Conservation (phyloP, 2,797 vertebrate genomes). For the Aphelocoma californica region DNA sequence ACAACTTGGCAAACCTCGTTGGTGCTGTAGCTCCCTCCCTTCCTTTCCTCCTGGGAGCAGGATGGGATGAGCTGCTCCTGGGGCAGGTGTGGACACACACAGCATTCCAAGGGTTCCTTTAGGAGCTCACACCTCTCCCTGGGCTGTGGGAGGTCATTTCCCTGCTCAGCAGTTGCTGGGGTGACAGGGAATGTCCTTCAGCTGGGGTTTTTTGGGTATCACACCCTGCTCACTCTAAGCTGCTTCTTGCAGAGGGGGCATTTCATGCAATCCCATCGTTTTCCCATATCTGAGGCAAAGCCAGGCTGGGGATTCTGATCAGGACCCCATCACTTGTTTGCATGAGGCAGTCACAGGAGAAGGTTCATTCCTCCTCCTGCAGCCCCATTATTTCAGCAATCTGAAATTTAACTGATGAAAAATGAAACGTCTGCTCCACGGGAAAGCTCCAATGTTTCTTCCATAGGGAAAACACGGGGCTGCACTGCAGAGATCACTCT, state of each 20-base stretch:
- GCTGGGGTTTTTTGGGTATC: not conserved
- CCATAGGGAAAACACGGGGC: not conserved
- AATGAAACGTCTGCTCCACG: not conserved
- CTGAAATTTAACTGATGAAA: not conserved
- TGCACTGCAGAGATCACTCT: not conserved
- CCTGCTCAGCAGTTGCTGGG: not conserved
- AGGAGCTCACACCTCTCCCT: not conserved
- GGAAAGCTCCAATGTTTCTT: not conserved
- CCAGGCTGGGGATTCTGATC: not conserved
- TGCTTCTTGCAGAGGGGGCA: not conserved
- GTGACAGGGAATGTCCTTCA: not conserved
- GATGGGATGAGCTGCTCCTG: not conserved
- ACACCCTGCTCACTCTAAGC: not conserved
- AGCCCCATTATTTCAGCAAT: not conserved
- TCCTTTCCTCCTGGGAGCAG: not conserved
- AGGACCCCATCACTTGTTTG: not conserved
- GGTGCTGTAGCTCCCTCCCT: not conserved
- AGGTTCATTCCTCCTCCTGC: not conserved
- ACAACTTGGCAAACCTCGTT: not conserved
- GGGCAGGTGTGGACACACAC: not conserved
- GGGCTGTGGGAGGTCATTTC: not conserved
- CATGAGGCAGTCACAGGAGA: not conserved
- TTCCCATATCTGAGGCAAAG: not conserved
- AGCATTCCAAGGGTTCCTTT: not conserved
- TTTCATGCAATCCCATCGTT: not conserved